phyloP scores from a whole-genome alignment of 2,888 invertebrate genomes.

The Rosalia funebris region DNA sequence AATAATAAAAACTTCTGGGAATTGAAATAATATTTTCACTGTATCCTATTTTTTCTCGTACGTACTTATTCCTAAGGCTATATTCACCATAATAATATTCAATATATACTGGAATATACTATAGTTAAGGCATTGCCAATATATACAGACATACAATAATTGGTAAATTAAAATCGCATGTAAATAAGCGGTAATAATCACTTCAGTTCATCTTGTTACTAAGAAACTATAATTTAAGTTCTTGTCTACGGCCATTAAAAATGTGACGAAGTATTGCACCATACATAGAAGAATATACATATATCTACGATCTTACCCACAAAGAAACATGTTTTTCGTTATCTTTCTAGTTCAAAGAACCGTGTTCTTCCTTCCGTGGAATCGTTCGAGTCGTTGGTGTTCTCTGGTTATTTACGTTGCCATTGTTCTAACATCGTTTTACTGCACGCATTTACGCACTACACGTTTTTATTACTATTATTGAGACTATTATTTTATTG shows the following conservation, averaged over 20 bases:
- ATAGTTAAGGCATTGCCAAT: too few relatives aligned
- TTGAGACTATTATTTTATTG: constrained; percentile 7
- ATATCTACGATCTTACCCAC: constrained; percentile 1
- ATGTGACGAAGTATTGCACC: constrained; percentile 4
- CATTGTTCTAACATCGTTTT: constrained; percentile 14
- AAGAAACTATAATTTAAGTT: constrained; percentile 4
- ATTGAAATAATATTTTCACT: too few relatives aligned
- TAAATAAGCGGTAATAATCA: constrained; percentile 2
- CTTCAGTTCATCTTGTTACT: background rate
- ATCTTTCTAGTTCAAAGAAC: constrained; percentile 10
- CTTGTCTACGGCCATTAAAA: constrained; percentile 7
- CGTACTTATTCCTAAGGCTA: too few relatives aligned
- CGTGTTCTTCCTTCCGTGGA: background rate
- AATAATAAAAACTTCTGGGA: too few relatives aligned
- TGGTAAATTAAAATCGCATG: constrained; percentile 3
- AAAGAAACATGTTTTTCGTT: constrained; percentile 5
- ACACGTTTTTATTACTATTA: constrained; percentile 11
- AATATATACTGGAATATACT: too few relatives aligned
- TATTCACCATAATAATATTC: too few relatives aligned
- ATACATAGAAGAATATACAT: background rate
- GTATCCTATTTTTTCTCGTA: too few relatives aligned
- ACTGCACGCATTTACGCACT: constrained; percentile 17
- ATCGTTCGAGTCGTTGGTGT: background rate
- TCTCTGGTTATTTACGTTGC: constrained; percentile 11
- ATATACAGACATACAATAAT: too few relatives aligned